Evolutionary conservation across 2,113 vertebrate species (phyloP).

Genomic region (Lanius collurio): DNA sequence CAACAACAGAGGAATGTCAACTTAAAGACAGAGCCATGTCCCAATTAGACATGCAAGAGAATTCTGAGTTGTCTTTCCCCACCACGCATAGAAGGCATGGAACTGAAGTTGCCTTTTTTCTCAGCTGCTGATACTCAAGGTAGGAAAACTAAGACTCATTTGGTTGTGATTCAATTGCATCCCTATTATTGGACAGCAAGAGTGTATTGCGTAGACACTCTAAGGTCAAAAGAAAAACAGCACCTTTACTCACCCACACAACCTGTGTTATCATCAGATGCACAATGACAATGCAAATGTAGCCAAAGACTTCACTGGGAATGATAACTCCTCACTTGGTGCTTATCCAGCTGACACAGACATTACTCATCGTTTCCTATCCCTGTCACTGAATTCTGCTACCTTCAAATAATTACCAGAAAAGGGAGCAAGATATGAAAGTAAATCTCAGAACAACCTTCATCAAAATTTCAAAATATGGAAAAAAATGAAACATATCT

Average conservation of each 20-base stretch:
- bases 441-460: not conserved
- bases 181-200: not conserved
- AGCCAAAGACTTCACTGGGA: not conserved
- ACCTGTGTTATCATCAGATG: not conserved
- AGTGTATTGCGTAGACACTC: not conserved
- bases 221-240: not conserved
- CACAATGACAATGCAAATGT: not conserved
- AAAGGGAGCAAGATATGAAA: not conserved
- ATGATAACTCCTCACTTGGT: not conserved
- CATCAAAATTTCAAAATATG: not conserved
- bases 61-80: not conserved
- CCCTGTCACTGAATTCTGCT: not conserved
- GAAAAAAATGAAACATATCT: not conserved
- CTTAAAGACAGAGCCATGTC: not conserved
- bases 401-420: not conserved
- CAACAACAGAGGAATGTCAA: not conserved
- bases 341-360: not conserved
- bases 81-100: not conserved
- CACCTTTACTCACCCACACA: not conserved
- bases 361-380: not conserved
- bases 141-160: not conserved
- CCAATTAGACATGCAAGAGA: not conserved
- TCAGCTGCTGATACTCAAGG: not conserved
- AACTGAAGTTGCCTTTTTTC: not conserved
- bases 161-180: not conserved